Evolutionary conservation across 1,140 invertebrate species (phyloP), one percentile per base, ranked within the genome.

Genomic region (Melitaea cinxia): DNA sequence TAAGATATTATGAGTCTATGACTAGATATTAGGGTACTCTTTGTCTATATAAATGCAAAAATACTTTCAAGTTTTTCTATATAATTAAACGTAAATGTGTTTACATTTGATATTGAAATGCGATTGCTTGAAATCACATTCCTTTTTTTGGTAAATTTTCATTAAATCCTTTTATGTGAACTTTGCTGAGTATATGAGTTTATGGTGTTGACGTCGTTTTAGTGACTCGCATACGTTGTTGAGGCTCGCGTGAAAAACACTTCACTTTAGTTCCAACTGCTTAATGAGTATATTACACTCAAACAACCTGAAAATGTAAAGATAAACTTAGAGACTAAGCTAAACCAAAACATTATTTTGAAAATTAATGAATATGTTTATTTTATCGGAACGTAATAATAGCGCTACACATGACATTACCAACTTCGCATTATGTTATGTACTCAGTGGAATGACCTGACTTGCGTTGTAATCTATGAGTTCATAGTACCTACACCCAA

Each of bases 11-110:
- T 37, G 37, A 57, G 35, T 1, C 2, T 33, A 39, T 57, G 54
- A 57, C 54, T 57, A 57, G 54, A 57, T 15, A 10, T 17, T 57
- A 19, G 54, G 54, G 37, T 57, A 57, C 45, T 57, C 54, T 57
- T 57, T 57, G 54, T 57, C 17, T 5, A 14, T 57, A 17, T 42
- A 57, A 57, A 42, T 57, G 37, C 54, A 35, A 57, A 57, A 39
- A 19, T 57, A 28, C 35, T 42, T 35, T 45, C 9, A 45, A 37
- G 1, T 57, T 21, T 14, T 19, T 19, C 4, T 23, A 12, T 7
- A 23, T 15, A 42, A 42, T 42, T 17, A 42, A 1, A 17, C 5
- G 15, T 42, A 42, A 17, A 7, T 42, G 7, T 42, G 15, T 4
- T n/a, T 12, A 42, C 17, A 42, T 42, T 9, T 42, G 42, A 21